Evolutionary conservation across 2,113 vertebrate genomes (phyloP).

Genomic region (Vombatus ursinus): DNA sequence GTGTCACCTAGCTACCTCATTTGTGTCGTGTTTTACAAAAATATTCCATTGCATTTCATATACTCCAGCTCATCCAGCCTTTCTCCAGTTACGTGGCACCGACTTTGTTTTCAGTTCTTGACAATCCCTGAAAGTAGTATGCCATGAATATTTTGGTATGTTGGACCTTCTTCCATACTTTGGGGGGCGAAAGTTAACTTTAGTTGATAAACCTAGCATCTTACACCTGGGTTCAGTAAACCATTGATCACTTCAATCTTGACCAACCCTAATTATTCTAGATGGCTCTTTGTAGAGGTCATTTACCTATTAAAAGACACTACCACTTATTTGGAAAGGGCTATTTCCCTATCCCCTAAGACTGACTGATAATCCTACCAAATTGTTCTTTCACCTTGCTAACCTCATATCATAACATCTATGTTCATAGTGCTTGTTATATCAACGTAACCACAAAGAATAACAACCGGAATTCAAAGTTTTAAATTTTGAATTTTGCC

Average conservation of each 20-base stretch:
- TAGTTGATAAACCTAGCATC: background rate
- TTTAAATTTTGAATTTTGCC: background rate
- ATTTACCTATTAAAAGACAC: background rate
- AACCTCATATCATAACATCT: background rate
- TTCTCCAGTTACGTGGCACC: background rate
- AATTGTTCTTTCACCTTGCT: background rate
- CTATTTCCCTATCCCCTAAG: background rate
- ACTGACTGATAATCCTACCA: background rate
- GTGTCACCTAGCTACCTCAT: background rate
- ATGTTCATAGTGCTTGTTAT: background rate
- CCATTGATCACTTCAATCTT: background rate
- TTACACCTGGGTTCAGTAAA: background rate
- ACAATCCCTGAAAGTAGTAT: background rate
- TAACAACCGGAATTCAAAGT: background rate
- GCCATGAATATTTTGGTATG: background rate
- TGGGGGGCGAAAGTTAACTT: background rate
- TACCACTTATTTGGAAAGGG: background rate
- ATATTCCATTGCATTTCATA: background rate
- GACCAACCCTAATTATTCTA: background rate
- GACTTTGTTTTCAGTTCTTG: background rate
- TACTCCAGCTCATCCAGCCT: background rate
- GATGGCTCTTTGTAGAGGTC: background rate
- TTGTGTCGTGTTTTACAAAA: background rate
- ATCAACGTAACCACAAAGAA: background rate
- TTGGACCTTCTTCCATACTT: background rate